Base-by-base conservation (phyloP, 2,888 invertebrate genomes). In the Aethes cnicana region DNA sequence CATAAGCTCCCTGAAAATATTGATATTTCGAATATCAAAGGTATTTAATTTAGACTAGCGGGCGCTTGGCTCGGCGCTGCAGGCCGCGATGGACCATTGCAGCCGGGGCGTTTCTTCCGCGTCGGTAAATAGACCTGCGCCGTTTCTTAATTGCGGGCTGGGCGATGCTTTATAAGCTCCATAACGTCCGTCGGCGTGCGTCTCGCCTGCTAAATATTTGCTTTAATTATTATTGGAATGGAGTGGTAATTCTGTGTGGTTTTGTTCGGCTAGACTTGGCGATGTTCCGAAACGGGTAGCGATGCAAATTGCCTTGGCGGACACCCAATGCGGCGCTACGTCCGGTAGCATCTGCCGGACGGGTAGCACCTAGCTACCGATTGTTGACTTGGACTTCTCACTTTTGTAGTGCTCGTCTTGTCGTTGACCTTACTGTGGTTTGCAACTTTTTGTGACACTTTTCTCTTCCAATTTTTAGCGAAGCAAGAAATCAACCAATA, bases 161-260 rank as follows among this genome's bases (percentile, higher is more conserved):
- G 77, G 79, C 79, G 78, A 86, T 85, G 83, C 84, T 88, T 89
- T 87, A 88, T 87, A 88, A 88, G 87, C 86, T 88, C 84, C 84
- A 86, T 85, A 85, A 85, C 84, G 84, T 76, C 76, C 72, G 83
- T 81, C 83, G 80, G 80, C 80, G 80, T 75, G 70, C 78, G 83
- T 83, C 85, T 82, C 82, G 79, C 67, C 79, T 84, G 81, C 74
- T 79, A 87, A 86, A 87, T 87, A 86, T 89, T 85, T 88, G 89
- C 87, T 86, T 89, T 86, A 89, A 89, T 89, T 89, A 89, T 89
- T 89, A 89, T 88, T 89, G 89, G 89, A 89, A 87, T 89, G 86
- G 85, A 85, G 87, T 61, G 83, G 86, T 88, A 85, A 86, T 88
- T 89, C 87, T 84, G 79, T 72, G 83, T 89, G 87, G 89, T 89